phyloP scores from a whole-genome alignment of 2,113 vertebrate species.

The Podiceps cristatus region DNA sequence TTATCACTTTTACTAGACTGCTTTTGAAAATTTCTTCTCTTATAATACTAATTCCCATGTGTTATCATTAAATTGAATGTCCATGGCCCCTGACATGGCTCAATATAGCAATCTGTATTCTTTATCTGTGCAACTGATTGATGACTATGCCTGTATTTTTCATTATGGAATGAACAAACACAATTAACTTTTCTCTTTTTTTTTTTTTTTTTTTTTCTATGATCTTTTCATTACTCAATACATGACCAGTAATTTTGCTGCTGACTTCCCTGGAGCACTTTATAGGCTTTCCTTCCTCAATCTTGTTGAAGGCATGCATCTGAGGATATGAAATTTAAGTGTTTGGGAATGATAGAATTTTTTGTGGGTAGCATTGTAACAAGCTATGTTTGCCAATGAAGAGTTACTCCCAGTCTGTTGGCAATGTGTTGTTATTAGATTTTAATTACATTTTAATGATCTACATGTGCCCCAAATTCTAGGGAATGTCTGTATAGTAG shows the following conservation, averaged over 20 bases:
- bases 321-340: not conserved
- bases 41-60: not conserved
- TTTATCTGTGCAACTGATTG: constrained; percentile 25
- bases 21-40: not conserved
- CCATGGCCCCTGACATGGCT: not conserved
- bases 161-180: constrained; percentile 9
- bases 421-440: not conserved
- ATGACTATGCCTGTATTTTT: constrained; percentile 16
- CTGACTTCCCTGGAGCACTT: constrained; percentile 16
- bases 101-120: not conserved
- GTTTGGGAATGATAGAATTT: not conserved
- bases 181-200: not conserved
- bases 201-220: not conserved
- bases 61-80: not conserved
- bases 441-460: constrained; percentile 26
- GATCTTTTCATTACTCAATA: constrained; percentile 33
- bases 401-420: not conserved
- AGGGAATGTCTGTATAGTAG: not conserved
- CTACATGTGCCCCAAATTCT: not conserved
- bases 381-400: not conserved
- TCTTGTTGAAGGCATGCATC: constrained; percentile 24
- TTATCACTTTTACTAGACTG: not conserved
- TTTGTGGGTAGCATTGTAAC: not conserved
- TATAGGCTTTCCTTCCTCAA: not conserved
- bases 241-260: constrained; percentile 19